Percentiles rank a stretch among this genome's conserved stretches.
These are phyloP conservation scores for Leptodactylus fuscus DNA, from an alignment of 2,113 vertebrate genomes.

Conservation along the genomic window DNA sequence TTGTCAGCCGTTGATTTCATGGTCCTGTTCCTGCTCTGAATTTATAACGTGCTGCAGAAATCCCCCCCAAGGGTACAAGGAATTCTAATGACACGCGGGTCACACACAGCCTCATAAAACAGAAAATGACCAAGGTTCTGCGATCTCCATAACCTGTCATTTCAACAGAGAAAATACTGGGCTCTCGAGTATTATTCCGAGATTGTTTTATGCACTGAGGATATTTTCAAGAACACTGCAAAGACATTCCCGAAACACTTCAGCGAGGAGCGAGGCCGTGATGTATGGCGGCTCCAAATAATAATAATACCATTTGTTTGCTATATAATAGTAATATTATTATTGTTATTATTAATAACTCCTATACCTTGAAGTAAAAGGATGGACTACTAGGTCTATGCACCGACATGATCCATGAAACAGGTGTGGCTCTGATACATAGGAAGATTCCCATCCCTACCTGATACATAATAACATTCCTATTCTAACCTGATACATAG, in stretches of 20 bases:
- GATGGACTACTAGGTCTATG: too few species aligned
- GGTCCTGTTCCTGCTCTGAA: not conserved
- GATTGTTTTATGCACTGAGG: conserved; percentile 35
- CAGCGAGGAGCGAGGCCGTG: not conserved
- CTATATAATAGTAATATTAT: not conserved
- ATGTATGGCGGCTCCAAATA: not conserved
- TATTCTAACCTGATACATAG: too few species aligned
- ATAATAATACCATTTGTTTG: not conserved
- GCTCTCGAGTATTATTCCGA: conserved; percentile 6
- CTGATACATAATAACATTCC: too few species aligned
- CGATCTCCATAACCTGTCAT: conserved; percentile 37
- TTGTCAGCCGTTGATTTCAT: conserved; percentile 13
- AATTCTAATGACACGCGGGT: conserved; percentile 28
- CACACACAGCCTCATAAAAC: not conserved
- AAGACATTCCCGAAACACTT: conserved; percentile 11
- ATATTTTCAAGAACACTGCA: conserved; percentile 39
- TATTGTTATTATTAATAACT: not conserved
- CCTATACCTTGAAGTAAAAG: too few species aligned
- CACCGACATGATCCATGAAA: too few species aligned
- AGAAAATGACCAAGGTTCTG: not conserved
- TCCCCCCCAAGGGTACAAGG: conserved; percentile 5
- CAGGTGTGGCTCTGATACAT: too few species aligned
- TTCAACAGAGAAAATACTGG: conserved; percentile 15
- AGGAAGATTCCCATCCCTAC: too few species aligned
- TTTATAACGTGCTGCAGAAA: conserved; percentile 25